phyloP scores from a whole-genome alignment of 2,113 vertebrate genomes.

The Platichthys stellatus region DNA sequence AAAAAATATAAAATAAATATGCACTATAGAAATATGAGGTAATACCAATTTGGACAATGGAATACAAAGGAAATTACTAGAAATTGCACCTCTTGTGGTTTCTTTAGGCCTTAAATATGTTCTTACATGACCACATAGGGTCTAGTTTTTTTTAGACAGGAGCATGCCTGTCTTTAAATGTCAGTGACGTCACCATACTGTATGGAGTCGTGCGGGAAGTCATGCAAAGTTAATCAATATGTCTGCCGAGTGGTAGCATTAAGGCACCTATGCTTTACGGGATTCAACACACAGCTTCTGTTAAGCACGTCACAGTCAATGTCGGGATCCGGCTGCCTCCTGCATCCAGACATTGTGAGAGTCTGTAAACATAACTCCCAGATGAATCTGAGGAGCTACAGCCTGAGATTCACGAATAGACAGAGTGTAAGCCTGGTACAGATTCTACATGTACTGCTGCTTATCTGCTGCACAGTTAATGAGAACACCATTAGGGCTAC shows the following conservation, averaged over 20 bases:
- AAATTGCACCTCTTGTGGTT: not conserved
- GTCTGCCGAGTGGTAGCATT: not conserved
- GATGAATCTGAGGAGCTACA: not conserved
- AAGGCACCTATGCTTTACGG: not conserved
- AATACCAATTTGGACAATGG: not conserved
- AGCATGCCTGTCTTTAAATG: not conserved
- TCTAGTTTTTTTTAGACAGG: not conserved
- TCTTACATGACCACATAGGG: not conserved
- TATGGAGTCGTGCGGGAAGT: not conserved
- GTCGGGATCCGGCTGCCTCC: too few species aligned
- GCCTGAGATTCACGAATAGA: not conserved
- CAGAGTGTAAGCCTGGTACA: not conserved
- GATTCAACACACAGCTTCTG: not conserved
- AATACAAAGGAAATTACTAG: not conserved
- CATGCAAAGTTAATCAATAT: conserved; percentile 1
- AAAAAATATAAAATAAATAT: not conserved
- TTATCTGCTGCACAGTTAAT: not conserved
- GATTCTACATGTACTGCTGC: not conserved
- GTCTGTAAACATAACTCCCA: not conserved
- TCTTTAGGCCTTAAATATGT: not conserved
- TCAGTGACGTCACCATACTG: conserved; percentile 6
- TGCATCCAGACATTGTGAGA: not conserved
- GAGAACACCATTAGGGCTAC: conserved; percentile 5
- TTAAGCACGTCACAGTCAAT: not conserved
- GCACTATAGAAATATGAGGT: not conserved